A percentile compares a stretch with the other conserved stretches of the same genome.
Evolutionary conservation across 2,113 vertebrate species (phyloP).

Genomic region (Xiphorhynchus elegans): DNA sequence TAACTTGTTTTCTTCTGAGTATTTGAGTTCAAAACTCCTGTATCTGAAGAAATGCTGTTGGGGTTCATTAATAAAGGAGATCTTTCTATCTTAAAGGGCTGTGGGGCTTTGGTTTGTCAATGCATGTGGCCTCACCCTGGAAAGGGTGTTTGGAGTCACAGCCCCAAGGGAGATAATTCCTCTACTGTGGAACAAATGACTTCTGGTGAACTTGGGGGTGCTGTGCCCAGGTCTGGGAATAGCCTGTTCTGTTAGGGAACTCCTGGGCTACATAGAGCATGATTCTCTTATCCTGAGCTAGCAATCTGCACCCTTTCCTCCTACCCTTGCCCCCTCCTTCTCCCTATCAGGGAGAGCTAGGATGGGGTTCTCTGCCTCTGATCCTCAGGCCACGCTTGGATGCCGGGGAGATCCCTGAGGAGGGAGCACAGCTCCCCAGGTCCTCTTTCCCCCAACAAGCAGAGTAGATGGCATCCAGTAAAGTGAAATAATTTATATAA

Average conservation of each 20-base stretch:
- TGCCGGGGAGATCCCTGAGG: neutral
- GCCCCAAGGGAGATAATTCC: neutral
- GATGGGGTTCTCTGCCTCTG: neutral
- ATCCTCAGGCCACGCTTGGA: neutral
- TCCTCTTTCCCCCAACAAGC: neutral
- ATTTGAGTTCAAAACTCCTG: constrained; percentile 84
- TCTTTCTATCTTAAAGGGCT: constrained; percentile 80
- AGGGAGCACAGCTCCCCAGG: neutral
- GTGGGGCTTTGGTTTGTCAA: neutral
- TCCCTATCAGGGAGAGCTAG: neutral
- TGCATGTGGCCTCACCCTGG: neutral
- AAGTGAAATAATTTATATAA: constrained; percentile 69
- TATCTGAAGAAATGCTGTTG: constrained; percentile 82
- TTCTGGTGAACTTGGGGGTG: neutral
- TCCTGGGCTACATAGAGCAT: neutral
- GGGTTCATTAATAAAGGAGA: constrained; percentile 84
- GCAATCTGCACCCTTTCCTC: neutral
- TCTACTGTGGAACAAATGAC: neutral
- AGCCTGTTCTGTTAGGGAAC: neutral
- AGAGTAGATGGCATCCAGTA: constrained; percentile 18
- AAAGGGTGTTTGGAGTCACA: neutral
- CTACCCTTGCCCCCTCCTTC: neutral
- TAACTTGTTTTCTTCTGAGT: constrained; percentile 80
- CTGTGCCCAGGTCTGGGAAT: neutral
- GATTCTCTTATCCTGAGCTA: neutral